Conservation (phyloP, 2,888 invertebrate genomes). For the Patella caerulea region DNA sequence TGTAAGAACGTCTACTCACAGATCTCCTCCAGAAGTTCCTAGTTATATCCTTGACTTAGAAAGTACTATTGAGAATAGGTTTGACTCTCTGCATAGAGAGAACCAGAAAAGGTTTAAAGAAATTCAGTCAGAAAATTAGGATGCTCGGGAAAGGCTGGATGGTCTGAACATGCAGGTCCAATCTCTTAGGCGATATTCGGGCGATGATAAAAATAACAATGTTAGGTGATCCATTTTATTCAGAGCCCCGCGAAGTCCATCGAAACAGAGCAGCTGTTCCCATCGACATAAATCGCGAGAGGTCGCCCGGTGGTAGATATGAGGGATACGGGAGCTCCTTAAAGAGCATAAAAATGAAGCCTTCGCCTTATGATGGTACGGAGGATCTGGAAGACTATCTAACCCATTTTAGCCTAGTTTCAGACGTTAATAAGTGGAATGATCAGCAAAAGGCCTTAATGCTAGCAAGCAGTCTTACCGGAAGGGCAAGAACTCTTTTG, state of each 20-base stretch:
- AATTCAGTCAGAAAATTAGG: neutral
- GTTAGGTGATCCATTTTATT: neutral
- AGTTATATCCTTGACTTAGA: neutral
- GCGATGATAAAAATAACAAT: neutral
- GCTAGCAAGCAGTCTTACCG: neutral
- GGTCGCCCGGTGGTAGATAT: no score
- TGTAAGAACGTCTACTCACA: neutral
- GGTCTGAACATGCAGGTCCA: neutral
- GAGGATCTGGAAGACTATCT: slow-evolving; percentile 1
- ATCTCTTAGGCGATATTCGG: neutral
- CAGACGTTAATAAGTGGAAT: neutral
- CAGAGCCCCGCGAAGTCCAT: no score
- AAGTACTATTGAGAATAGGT: neutral
- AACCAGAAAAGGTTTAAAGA: neutral
- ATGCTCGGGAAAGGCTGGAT: neutral
- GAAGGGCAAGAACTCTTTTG: neutral
- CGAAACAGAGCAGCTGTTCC: no score
- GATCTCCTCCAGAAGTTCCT: neutral
- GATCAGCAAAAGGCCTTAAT: neutral
- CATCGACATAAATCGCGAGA: no score
- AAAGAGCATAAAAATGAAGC: neutral
- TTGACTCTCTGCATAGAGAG: neutral
- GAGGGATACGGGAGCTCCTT: neutral
- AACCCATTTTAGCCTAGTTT: neutral
- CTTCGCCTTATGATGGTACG: neutral